Conservation (phyloP, 2,888 invertebrate genomes). For the Drosophila siamana region DNA sequence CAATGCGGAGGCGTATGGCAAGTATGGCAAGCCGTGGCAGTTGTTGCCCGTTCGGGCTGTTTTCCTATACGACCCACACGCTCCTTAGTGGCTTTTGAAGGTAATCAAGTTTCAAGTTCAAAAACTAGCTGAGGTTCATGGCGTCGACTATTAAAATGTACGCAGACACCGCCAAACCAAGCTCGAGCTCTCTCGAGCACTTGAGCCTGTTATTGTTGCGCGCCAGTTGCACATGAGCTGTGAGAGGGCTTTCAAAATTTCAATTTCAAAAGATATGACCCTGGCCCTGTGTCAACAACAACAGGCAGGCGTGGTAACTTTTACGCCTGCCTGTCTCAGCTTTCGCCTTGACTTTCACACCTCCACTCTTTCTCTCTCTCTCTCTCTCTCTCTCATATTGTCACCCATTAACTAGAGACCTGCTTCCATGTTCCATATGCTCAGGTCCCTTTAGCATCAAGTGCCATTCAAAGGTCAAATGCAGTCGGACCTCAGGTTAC, state of each 20-base stretch:
- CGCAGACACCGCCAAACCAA: constrained; percentile 13
- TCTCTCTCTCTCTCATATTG: too few species aligned
- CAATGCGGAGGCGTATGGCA: constrained; percentile 57
- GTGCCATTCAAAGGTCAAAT: constrained; percentile 36
- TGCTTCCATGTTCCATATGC: too few species aligned
- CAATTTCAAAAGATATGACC: constrained; percentile 66
- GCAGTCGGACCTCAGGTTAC: constrained; percentile 2
- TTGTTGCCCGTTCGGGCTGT: constrained; percentile 13
- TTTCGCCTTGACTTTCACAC: constrained; percentile 65
- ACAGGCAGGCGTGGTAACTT: constrained; percentile 46
- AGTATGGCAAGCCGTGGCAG: constrained; percentile 23
- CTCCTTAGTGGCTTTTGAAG: constrained; percentile 71
- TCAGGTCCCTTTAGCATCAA: neutral
- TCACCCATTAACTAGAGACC: constrained; percentile 11
- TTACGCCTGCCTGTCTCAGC: constrained; percentile 46
- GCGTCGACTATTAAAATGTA: constrained; percentile 51
- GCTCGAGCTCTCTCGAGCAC: constrained; percentile 1
- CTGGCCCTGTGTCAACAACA: constrained; percentile 66
- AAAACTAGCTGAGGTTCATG: constrained; percentile 73
- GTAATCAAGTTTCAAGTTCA: constrained; percentile 81
- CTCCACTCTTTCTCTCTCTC: neutral
- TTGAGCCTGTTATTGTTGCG: constrained; percentile 24
- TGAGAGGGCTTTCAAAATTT: constrained; percentile 53
- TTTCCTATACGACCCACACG: constrained; percentile 43
- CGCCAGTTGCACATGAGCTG: constrained; percentile 50